phyloP scores from a whole-genome alignment of 2,888 invertebrate species.

The Ormyrus labotus region DNA sequence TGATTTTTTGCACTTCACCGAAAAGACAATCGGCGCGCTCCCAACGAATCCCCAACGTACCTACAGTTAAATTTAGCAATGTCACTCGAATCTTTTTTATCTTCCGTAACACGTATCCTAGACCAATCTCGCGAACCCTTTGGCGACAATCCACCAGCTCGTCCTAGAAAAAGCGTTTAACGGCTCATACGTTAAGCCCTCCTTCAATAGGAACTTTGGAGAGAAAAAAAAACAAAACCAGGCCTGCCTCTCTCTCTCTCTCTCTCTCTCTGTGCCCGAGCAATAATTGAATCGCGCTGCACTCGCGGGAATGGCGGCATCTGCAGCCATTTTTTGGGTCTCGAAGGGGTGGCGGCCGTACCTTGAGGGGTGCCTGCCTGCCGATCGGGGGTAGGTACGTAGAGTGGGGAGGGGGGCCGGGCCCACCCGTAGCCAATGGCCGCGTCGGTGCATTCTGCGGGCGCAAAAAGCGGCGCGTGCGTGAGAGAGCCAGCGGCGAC shows the following conservation, averaged over 20 bases:
- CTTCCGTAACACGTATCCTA: neutral
- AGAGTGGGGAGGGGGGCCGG: neutral
- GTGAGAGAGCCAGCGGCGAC: slow-evolving; percentile 68
- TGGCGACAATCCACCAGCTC: neutral
- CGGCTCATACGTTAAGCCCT: slow-evolving; percentile 21
- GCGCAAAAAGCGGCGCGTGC: slow-evolving; percentile 47
- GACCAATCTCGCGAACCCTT: neutral
- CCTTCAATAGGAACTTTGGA: too few relatives aligned
- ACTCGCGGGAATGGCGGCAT: slow-evolving; percentile 22
- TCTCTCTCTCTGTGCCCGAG: too few relatives aligned
- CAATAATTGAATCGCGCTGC: too few relatives aligned
- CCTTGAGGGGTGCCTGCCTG: slow-evolving; percentile 3
- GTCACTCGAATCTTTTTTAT: slow-evolving; percentile 20
- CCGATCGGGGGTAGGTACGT: neutral
- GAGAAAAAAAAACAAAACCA: neutral
- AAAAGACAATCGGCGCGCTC: too few relatives aligned
- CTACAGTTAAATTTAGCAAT: slow-evolving; percentile 9
- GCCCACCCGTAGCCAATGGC: slow-evolving; percentile 17
- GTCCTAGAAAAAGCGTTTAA: slow-evolving; percentile 28
- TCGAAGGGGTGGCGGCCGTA: slow-evolving; percentile 30
- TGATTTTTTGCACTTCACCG: too few relatives aligned
- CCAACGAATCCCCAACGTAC: neutral
- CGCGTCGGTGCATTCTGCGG: slow-evolving; percentile 12
- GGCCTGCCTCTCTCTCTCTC: too few relatives aligned
- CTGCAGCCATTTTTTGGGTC: slow-evolving; percentile 51